These are phyloP conservation scores for Hemibagrus wyckioides DNA, from an alignment of 2,113 vertebrate species.

Conservation along the genomic window DNA sequence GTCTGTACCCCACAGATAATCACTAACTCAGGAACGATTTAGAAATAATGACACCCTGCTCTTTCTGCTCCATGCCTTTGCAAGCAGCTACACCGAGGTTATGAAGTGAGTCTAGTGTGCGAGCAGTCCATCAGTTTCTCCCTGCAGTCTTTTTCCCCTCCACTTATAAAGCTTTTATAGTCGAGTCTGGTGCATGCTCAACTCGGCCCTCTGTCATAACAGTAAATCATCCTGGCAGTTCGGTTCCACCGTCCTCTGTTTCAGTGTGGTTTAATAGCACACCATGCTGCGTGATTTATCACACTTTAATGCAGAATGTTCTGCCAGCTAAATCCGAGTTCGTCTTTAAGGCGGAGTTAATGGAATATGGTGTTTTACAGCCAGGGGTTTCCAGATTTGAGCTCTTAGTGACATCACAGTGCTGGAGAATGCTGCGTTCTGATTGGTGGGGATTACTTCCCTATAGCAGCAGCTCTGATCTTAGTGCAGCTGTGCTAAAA, in stretches of 20 bases:
- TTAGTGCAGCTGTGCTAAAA: background rate
- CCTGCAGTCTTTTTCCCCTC: background rate
- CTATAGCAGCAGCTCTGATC: background rate
- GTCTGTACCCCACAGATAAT: no score
- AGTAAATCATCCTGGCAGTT: conserved; percentile 47
- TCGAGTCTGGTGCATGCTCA: conserved; percentile 19
- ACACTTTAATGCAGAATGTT: conserved; percentile 43
- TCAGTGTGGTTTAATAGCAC: conserved; percentile 50
- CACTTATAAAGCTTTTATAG: conserved; percentile 39
- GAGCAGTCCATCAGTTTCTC: background rate
- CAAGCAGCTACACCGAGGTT: background rate
- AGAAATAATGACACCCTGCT: background rate
- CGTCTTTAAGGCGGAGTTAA: conserved; percentile 52
- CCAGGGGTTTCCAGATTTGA: conserved; percentile 14
- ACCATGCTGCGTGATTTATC: conserved; percentile 54
- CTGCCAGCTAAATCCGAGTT: conserved; percentile 55
- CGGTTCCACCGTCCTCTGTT: conserved; percentile 57
- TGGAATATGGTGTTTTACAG: conserved; percentile 56
- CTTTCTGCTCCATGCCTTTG: background rate
- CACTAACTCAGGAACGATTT: background rate
- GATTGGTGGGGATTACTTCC: background rate
- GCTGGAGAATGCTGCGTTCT: background rate
- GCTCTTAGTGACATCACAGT: background rate
- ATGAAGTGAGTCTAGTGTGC: background rate
- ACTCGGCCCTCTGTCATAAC: conserved; percentile 41